Evolutionary conservation across 2,888 invertebrate species (phyloP).

Genomic region (Hypomecis atomaria): DNA sequence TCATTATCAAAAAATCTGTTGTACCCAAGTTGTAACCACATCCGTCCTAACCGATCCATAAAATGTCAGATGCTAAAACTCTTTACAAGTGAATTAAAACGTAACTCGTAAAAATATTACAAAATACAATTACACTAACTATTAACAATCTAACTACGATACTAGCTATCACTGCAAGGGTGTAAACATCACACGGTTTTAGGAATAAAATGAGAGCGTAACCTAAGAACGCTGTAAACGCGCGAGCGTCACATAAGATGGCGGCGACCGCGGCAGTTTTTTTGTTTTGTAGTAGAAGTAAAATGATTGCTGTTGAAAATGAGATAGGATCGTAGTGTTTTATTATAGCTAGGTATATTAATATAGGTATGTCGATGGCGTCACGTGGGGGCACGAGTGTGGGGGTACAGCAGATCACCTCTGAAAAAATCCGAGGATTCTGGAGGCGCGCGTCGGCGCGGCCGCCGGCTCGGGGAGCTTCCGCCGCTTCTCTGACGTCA

Average conservation of each 20-base stretch:
- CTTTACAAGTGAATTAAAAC: slow-evolving; percentile 44
- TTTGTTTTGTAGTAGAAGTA: slow-evolving; percentile 58
- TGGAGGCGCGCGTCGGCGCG: slow-evolving; percentile 66
- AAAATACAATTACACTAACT: slow-evolving; percentile 66
- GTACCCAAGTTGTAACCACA: slow-evolving; percentile 52
- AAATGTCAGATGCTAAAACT: slow-evolving; percentile 42
- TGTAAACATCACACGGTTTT: slow-evolving; percentile 74
- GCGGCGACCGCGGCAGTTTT: slow-evolving; percentile 54
- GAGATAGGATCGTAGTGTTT: slow-evolving; percentile 59
- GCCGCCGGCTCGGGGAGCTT: slow-evolving; percentile 73
- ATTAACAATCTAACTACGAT: slow-evolving; percentile 69
- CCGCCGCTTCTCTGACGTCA: slow-evolving; percentile 86
- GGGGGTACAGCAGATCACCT: slow-evolving; percentile 76
- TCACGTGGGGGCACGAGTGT: slow-evolving; percentile 57
- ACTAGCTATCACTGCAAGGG: slow-evolving; percentile 74
- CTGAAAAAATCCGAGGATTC: slow-evolving; percentile 81
- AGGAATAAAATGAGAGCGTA: slow-evolving; percentile 63
- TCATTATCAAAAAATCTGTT: slow-evolving; percentile 54
- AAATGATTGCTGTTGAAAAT: slow-evolving; percentile 59
- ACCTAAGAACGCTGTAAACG: slow-evolving; percentile 56
- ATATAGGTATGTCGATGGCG: slow-evolving; percentile 60
- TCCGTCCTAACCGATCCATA: slow-evolving; percentile 58
- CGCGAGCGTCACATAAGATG: slow-evolving; percentile 61
- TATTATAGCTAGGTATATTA: slow-evolving; percentile 61
- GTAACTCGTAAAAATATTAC: slow-evolving; percentile 61